phyloP scores from a whole-genome alignment of 2,888 invertebrate genomes.

The Mesoligia furuncula region DNA sequence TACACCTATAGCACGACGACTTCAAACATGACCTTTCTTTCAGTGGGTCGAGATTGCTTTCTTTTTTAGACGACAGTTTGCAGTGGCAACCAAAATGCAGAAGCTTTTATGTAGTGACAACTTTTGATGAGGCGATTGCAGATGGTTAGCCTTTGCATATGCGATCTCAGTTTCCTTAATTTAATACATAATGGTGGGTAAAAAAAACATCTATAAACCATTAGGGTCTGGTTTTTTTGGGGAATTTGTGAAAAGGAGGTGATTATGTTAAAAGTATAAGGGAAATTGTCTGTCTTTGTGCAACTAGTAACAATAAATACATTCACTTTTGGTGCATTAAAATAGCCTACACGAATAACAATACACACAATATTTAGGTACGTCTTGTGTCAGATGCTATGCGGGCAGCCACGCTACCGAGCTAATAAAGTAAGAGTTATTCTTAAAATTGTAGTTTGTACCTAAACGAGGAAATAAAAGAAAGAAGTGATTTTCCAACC shows the following conservation, averaged over 20 bases:
- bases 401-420: neutral
- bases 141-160: neutral
- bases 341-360: neutral
- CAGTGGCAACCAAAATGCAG: neutral
- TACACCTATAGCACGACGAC: constrained; percentile 31
- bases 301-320: neutral
- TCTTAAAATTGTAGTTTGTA: neutral
- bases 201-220: neutral
- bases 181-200: neutral
- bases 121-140: neutral
- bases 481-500: neutral
- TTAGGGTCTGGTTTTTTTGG: neutral
- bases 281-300: neutral
- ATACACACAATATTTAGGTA: neutral
- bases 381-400: neutral
- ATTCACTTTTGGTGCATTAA: neutral
- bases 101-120: neutral
- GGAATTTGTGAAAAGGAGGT: neutral
- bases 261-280: neutral
- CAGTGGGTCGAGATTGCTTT: constrained; percentile 20
- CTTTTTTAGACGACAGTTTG: constrained; percentile 4
- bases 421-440: neutral
- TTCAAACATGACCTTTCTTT: constrained; percentile 26
- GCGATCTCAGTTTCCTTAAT: neutral
- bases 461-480: neutral